Conservation (phyloP, 1,140 invertebrate genomes). For the Vanessa atalanta region DNA sequence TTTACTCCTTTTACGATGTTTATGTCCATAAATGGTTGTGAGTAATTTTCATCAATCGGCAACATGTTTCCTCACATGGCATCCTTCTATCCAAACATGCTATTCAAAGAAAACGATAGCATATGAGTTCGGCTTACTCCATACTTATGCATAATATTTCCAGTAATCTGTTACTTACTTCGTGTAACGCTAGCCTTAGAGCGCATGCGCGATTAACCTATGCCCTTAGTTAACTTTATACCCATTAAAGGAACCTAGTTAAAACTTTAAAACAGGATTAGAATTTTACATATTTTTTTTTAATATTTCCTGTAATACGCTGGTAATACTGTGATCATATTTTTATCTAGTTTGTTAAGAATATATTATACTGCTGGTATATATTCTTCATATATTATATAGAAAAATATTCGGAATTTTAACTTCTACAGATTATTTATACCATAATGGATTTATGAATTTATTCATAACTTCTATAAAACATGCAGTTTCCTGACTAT, state of each 20-base stretch:
- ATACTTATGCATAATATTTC: not conserved
- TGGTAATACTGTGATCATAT: no score
- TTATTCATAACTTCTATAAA: no score
- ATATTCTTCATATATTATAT: no score
- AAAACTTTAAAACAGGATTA: not conserved
- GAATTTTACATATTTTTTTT: not conserved
- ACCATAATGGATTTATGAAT: no score
- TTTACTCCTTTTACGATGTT: not conserved
- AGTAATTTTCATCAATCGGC: not conserved
- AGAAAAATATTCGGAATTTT: no score
- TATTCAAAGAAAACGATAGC: no score
- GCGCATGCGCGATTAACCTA: constrained; percentile 61
- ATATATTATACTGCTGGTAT: no score
- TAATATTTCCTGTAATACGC: not conserved
- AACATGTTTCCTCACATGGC: no score
- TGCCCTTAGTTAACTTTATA: constrained; percentile 44
- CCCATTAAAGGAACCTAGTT: not conserved
- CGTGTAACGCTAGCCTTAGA: constrained; percentile 28
- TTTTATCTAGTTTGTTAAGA: no score
- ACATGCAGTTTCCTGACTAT: no score
- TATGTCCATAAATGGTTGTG: not conserved
- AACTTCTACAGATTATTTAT: no score
- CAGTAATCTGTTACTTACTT: constrained; percentile 15
- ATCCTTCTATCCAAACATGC: no score
- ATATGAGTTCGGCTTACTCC: not conserved